Conservation (phyloP, 2,113 vertebrate genomes). For the mouse (Mus musculus) region GRCm39 chr4:68343001-68343500, state of each 20-base stretch:
- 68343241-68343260: not conserved
- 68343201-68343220: not conserved
- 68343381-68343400: not conserved
- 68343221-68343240: not conserved
- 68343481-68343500: not conserved
- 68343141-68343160: not conserved
- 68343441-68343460: not conserved
- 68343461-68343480: not conserved
- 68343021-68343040: not conserved
- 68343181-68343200: not conserved
- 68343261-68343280: not conserved
- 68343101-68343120: not conserved
- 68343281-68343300: not conserved
- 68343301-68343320: not conserved
- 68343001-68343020: constrained; percentile 26
- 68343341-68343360: too few relatives aligned
- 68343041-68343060: not conserved
- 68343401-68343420: not conserved
- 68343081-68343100: constrained; percentile 35
- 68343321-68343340: not conserved
- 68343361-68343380: not conserved
- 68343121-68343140: not conserved
- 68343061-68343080: not conserved
- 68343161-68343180: not conserved
- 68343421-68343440: not conserved